Evolutionary conservation across 2,113 vertebrate genomes (phyloP), one percentile per base, ranked within the genome.

Genomic region (Peromyscus polionotus): DNA sequence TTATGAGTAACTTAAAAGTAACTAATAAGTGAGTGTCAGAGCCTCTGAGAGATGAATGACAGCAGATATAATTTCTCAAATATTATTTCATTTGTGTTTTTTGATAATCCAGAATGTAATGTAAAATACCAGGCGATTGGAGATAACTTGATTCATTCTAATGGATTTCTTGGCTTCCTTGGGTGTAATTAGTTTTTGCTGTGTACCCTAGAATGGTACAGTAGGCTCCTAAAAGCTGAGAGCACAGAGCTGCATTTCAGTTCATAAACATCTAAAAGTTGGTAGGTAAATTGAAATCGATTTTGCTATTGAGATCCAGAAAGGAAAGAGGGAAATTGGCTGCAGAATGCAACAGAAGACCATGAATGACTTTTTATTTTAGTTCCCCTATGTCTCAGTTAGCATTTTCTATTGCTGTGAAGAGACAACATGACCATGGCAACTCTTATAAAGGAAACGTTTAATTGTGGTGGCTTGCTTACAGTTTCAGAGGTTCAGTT

Each of bases 81-180:
- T 51, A 96, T 95, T 84, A 83, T 85, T 97, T 91, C 45, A 80
- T 65, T 91, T 93, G 39, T 88, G 89, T 94, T 95, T 96, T 88
- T 76, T 77, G n/a, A 68, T 96, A 90, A 89, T 95, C 88, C 65
- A 91, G 63, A 57, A 42, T 70, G 83, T 75, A 65, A 36, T 92
- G 24, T 90, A 85, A 96, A 96, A 84, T 19, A 97, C 75, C 42
- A 86, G 91, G 93, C 68, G 68, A 73, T 36, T 63, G 48, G 94
- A 94, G 79, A 96, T 87, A 97, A 90, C 86, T 45, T 70, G 85
- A 95, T 88, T 93, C 57, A 67, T 48, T 97, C 77, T 96, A 97
- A 97, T 96, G 96, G 96, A 97, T 96, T 97, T 98, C 93, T 96
- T 97, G 94, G 93, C 94, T 95, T 97, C 59, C 86, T 94, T 93